These are phyloP conservation scores for Chaenocephalus aceratus DNA, from an alignment of 2,113 vertebrate species.

Conservation along the genomic window DNA sequence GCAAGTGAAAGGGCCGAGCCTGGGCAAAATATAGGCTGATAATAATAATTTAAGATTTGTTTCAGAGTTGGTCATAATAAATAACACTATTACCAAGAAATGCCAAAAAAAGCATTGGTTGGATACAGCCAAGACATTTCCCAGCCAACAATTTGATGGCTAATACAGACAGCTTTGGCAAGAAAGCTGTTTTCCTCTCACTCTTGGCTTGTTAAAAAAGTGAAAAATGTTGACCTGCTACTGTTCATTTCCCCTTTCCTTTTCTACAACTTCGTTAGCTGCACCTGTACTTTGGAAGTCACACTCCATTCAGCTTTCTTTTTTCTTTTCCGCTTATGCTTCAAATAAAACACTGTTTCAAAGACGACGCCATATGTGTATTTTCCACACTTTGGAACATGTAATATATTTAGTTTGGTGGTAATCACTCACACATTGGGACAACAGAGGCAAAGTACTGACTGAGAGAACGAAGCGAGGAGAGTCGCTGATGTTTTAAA, in stretches of 20 bases:
- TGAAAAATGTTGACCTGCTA: constrained; percentile 62
- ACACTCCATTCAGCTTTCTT: constrained; percentile 58
- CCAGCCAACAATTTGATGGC: constrained; percentile 34
- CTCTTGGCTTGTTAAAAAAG: constrained; percentile 65
- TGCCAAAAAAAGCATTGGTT: constrained; percentile 10
- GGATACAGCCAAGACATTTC: constrained; percentile 35
- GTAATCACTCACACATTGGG: constrained; percentile 81
- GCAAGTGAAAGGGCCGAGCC: not conserved
- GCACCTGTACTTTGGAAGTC: constrained; percentile 71
- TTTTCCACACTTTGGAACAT: constrained; percentile 81
- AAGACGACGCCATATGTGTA: constrained; percentile 79
- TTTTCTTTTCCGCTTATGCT: constrained; percentile 73
- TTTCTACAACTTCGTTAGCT: constrained; percentile 70
- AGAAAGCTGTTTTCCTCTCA: constrained; percentile 31
- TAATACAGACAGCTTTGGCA: constrained; percentile 48
- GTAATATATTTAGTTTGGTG: constrained; percentile 80
- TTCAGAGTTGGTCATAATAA: constrained; percentile 33
- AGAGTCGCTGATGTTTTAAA: constrained; percentile 82
- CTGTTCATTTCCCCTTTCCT: constrained; percentile 60
- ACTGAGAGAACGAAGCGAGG: constrained; percentile 67
- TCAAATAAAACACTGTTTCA: constrained; percentile 79
- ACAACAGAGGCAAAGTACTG: constrained; percentile 77
- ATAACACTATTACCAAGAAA: constrained; percentile 18
- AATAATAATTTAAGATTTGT: constrained; percentile 5
- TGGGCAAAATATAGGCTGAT: constrained; percentile 5